These are phyloP conservation scores for Apantesis nais DNA, from an alignment of 2,888 invertebrate species.

Conservation along the genomic window DNA sequence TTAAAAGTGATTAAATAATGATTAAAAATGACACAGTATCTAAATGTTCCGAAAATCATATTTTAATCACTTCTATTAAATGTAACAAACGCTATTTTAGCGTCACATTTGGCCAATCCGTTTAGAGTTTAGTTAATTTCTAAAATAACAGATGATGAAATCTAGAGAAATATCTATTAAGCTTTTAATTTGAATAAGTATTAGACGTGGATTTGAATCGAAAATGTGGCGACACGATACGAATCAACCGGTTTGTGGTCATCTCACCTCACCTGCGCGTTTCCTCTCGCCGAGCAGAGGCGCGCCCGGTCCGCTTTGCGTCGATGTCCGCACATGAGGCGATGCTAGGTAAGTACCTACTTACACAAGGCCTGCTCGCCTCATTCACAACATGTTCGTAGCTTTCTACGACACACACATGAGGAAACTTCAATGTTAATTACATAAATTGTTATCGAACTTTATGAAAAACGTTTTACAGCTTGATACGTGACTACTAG, in stretches of 20 bases:
- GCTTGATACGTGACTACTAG: background rate
- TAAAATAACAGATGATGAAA: slow-evolving; percentile 33
- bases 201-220: slow-evolving; percentile 47
- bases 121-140: slow-evolving; percentile 18
- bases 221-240: slow-evolving; percentile 59
- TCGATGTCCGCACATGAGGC: slow-evolving; percentile 8
- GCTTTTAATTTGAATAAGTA: slow-evolving; percentile 45
- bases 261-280: slow-evolving; percentile 64
- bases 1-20: background rate
- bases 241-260: slow-evolving; percentile 75
- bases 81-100: slow-evolving; percentile 2
- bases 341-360: slow-evolving; percentile 32
- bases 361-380: slow-evolving; percentile 58
- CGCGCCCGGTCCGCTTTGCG: slow-evolving; percentile 16
- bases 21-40: background rate
- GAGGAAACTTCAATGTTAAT: slow-evolving; percentile 58
- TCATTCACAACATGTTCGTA: slow-evolving; percentile 64
- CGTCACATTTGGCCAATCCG: slow-evolving; percentile 10
- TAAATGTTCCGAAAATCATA: background rate
- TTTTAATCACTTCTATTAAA: background rate
- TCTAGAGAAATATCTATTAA: slow-evolving; percentile 34
- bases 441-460: slow-evolving; percentile 47
- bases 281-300: slow-evolving; percentile 40
- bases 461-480: slow-evolving; percentile 28
- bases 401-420: slow-evolving; percentile 69